Evolutionary conservation across 2,797 vertebrate genomes (phyloP).

Genomic region (Neoniphon sammara): DNA sequence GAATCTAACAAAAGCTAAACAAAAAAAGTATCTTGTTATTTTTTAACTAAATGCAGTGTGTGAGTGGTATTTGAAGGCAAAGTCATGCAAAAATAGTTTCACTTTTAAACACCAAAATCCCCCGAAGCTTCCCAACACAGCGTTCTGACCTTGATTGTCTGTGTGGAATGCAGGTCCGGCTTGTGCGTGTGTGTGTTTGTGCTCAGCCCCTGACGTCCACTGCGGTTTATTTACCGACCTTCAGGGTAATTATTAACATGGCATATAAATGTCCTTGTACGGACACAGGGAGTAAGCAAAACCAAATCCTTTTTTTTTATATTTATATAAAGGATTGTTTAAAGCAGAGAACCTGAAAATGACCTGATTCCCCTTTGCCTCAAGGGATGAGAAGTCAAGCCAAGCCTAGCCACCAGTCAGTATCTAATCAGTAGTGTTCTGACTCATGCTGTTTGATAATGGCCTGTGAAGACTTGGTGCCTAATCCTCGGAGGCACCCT

Average conservation of each 20-base stretch:
- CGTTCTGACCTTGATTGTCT: conserved; percentile 68
- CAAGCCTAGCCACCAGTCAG: conserved; percentile 19
- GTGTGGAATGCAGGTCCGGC: conserved; percentile 66
- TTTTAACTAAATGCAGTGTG: not conserved
- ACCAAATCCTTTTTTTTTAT: not conserved
- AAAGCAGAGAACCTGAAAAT: conserved; percentile 34
- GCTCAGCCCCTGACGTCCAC: conserved; percentile 47
- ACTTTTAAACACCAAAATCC: conserved; percentile 49
- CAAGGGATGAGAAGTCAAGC: conserved; percentile 36
- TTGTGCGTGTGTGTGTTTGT: conserved; percentile 37
- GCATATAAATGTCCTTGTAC: conserved; percentile 46
- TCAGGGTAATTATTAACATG: conserved; percentile 75
- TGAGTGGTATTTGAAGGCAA: not conserved
- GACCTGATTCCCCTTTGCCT: conserved; percentile 19
- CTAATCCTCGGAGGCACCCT: conserved; percentile 63
- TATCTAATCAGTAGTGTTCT: conserved; percentile 57
- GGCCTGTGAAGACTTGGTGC: conserved; percentile 51
- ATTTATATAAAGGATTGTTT: conserved; percentile 16
- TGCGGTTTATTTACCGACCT: conserved; percentile 69
- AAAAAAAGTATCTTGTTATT: no score
- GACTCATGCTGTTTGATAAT: conserved; percentile 76
- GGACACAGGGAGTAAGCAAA: conserved; percentile 45
- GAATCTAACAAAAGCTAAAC: no score
- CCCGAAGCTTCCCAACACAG: conserved; percentile 47
- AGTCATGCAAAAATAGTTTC: conserved; percentile 39